Conservation (phyloP, 2,888 invertebrate genomes). For the Microctonus brassicae region DNA sequence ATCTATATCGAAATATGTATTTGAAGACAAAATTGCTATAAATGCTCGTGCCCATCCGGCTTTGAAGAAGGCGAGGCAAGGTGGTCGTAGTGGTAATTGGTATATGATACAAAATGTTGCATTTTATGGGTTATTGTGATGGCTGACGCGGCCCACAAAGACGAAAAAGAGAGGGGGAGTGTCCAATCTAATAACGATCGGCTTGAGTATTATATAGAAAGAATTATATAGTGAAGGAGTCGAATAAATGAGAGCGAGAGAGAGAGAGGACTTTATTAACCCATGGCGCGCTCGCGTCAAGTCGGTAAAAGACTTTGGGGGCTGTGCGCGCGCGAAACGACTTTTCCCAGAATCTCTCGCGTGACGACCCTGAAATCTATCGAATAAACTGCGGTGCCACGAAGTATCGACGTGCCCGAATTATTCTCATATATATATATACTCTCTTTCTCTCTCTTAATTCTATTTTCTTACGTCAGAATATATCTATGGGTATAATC, state of each 20-base stretch:
- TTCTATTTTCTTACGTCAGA: background rate
- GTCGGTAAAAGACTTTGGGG: slow-evolving; percentile 34
- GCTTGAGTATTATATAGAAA: slow-evolving; percentile 41
- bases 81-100: slow-evolving; percentile 56
- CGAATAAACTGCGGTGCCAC: slow-evolving; percentile 46
- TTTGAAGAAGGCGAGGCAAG: slow-evolving; percentile 37
- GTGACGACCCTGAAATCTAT: slow-evolving; percentile 66
- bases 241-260: slow-evolving; percentile 32
- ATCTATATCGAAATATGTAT: background rate
- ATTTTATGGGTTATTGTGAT: slow-evolving; percentile 68
- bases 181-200: slow-evolving; percentile 69
- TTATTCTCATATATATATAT: background rate
- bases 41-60: slow-evolving; percentile 33
- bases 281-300: slow-evolving; percentile 43
- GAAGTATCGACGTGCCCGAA: slow-evolving; percentile 24
- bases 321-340: slow-evolving; percentile 60
- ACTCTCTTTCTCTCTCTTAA: background rate
- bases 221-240: background rate
- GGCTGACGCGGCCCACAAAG: slow-evolving; percentile 46
- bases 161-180: slow-evolving; percentile 54
- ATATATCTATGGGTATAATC: background rate
- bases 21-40: slow-evolving; percentile 11
- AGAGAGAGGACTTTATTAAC: slow-evolving; percentile 67
- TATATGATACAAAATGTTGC: slow-evolving; percentile 65
- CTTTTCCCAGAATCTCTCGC: slow-evolving; percentile 68